Percentiles rank a stretch among this genome's conserved stretches.
Conservation (phyloP, 2,797 vertebrate species). For the Ambastaia sidthimunki region DNA sequence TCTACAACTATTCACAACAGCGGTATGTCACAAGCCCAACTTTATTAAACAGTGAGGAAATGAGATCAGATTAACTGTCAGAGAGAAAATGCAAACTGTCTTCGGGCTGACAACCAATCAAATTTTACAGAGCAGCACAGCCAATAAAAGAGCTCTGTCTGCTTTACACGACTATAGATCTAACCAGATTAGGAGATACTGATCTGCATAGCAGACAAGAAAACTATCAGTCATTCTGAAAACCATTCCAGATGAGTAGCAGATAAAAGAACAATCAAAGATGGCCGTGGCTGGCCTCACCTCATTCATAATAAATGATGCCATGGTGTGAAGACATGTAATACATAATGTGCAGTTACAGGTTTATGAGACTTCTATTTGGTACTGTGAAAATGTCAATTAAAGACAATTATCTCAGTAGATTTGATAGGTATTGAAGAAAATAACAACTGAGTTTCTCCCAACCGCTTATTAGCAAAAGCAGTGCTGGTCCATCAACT, state of each 20-base stretch:
- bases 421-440: neutral
- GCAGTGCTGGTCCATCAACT: neutral
- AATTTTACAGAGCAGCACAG: constrained; percentile 64
- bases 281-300: neutral
- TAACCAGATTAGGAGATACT: neutral
- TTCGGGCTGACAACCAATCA: constrained; percentile 66
- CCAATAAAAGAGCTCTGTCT: constrained; percentile 53
- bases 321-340: constrained; percentile 23
- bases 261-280: constrained; percentile 47
- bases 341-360: constrained; percentile 56
- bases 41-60: constrained; percentile 72
- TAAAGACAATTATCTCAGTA: neutral
- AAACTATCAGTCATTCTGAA: constrained; percentile 46
- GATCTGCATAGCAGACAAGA: constrained; percentile 22
- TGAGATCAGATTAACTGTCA: constrained; percentile 72
- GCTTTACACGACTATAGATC: neutral
- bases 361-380: constrained; percentile 33
- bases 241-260: constrained; percentile 41
- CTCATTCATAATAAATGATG: constrained; percentile 34
- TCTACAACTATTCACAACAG: constrained; percentile 60
- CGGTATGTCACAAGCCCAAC: constrained; percentile 64
- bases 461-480: constrained; percentile 30
- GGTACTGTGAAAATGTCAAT: constrained; percentile 12
- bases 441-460: neutral
- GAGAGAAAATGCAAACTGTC: constrained; percentile 75